Evolutionary conservation across 2,888 invertebrate species (phyloP).

Genomic region (Kryphioiulus occultus): DNA sequence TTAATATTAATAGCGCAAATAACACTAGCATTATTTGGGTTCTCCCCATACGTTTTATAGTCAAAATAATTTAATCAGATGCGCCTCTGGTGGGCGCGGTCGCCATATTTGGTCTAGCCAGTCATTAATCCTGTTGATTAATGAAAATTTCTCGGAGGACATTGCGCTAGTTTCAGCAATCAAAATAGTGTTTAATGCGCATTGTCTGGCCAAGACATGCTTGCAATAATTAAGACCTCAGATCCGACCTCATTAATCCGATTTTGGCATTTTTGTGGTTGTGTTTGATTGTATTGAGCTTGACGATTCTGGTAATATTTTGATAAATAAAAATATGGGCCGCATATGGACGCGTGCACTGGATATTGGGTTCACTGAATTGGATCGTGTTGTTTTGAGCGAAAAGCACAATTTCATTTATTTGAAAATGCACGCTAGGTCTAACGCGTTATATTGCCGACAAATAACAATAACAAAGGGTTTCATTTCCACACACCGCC

Average conservation of each 20-base stretch:
- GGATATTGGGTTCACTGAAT: neutral
- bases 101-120: neutral
- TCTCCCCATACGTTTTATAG: neutral
- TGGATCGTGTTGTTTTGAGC: neutral
- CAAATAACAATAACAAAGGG: neutral
- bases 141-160: neutral
- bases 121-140: slow-evolving; percentile 28
- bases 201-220: slow-evolving; percentile 4
- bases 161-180: neutral
- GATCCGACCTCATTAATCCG: neutral
- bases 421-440: neutral
- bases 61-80: slow-evolving; percentile 14
- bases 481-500: neutral
- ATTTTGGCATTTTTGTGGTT: neutral
- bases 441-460: neutral
- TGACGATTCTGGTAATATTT: neutral
- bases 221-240: neutral
- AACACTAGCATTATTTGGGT: neutral
- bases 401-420: neutral
- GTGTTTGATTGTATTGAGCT: neutral
- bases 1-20: slow-evolving; percentile 14
- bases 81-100: slow-evolving; percentile 16
- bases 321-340: neutral
- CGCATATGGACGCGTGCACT: neutral
- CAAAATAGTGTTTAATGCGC: neutral